These are phyloP conservation scores for Cylloceria caligata DNA, from an alignment of 2,888 invertebrate genomes.

Conservation along the genomic window DNA sequence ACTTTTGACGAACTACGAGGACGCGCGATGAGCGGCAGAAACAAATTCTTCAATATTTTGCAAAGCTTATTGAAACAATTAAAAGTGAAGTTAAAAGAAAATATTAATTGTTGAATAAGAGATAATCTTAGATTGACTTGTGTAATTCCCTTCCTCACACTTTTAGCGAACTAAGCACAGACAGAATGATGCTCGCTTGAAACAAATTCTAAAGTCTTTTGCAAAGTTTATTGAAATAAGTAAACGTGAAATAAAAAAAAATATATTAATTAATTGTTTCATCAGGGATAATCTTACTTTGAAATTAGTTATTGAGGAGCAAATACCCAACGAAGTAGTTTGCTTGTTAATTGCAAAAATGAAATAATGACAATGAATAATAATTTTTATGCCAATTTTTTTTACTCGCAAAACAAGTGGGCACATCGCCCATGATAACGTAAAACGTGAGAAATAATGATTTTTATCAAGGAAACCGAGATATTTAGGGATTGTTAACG, in stretches of 20 bases:
- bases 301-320: no score
- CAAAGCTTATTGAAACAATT: background rate
- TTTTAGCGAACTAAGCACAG: no score
- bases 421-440: background rate
- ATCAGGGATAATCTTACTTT: background rate
- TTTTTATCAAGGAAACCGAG: background rate
- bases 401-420: no score
- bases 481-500: background rate
- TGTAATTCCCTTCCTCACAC: no score
- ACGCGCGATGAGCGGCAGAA: slow-evolving; percentile 14
- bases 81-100: background rate
- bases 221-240: background rate
- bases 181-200: no score
- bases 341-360: no score
- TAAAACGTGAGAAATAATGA: background rate
- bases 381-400: no score
- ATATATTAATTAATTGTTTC: no score
- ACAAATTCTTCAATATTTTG: slow-evolving; percentile 6
- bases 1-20: background rate
- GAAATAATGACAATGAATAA: background rate
- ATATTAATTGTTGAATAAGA: no score
- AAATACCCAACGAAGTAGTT: no score
- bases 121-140: background rate
- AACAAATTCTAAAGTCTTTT: background rate
- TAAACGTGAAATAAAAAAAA: background rate